Evolutionary conservation across 2,888 invertebrate genomes (phyloP).

Genomic region (Nephrotoma appendiculata): DNA sequence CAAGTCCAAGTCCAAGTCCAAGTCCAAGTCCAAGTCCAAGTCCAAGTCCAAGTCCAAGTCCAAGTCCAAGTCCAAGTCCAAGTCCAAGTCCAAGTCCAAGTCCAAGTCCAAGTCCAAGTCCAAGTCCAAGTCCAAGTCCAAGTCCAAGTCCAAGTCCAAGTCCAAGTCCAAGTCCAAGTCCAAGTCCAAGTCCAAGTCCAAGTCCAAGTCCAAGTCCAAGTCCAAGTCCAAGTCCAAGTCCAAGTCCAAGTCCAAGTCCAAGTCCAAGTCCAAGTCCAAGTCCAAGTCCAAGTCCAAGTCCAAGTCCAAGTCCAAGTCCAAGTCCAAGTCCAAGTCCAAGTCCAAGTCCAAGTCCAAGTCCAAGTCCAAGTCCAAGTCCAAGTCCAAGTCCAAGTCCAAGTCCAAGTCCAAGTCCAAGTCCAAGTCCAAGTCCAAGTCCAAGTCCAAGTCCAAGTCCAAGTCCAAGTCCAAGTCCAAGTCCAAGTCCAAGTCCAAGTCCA

Average conservation of each 20-base stretch:
- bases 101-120: neutral
- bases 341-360: neutral
- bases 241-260: neutral
- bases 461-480: neutral
- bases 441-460: neutral
- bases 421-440: neutral
- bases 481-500: neutral
- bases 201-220: neutral
- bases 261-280: neutral
- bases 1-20: neutral
- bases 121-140: neutral
- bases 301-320: neutral
- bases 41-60: neutral
- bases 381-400: neutral
- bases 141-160: neutral
- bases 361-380: neutral
- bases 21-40: neutral
- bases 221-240: neutral
- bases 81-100: neutral
- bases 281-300: neutral
- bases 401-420: neutral
- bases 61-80: neutral
- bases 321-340: neutral
- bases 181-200: neutral
- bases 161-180: neutral